These are phyloP conservation scores for Apodemia duryi DNA, from an alignment of 2,888 invertebrate species.

Conservation along the genomic window DNA sequence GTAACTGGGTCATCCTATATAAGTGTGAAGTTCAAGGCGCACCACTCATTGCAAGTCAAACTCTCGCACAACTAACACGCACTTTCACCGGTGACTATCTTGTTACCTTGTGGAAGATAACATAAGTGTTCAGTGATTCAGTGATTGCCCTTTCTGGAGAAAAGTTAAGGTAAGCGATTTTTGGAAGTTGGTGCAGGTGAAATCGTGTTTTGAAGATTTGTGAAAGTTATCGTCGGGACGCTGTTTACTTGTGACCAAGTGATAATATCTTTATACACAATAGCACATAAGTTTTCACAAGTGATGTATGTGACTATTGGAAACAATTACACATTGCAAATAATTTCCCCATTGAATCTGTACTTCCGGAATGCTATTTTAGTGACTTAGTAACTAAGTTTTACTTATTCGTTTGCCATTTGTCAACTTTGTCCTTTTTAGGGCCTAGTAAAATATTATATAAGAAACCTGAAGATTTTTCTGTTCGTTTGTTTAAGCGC, in stretches of 20 bases:
- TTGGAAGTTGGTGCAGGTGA: slow-evolving; percentile 41
- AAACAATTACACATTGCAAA: background rate
- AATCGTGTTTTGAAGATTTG: slow-evolving; percentile 35
- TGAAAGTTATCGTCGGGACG: slow-evolving; percentile 36
- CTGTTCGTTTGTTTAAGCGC: too few relatives aligned
- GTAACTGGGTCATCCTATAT: slow-evolving; percentile 90
- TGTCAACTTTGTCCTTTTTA: background rate
- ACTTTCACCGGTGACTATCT: slow-evolving; percentile 67
- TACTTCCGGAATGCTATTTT: background rate
- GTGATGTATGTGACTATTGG: slow-evolving; percentile 23
- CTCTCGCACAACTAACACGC: slow-evolving; percentile 68
- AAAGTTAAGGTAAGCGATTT: slow-evolving; percentile 58
- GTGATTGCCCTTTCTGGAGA: slow-evolving; percentile 56
- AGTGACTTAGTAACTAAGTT: background rate
- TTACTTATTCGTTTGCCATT: background rate
- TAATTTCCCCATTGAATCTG: background rate
- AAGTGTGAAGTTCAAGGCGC: slow-evolving; percentile 91
- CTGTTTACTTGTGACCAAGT: slow-evolving; percentile 24
- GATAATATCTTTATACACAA: slow-evolving; percentile 21
- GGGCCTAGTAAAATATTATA: too few relatives aligned
- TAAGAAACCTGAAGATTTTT: too few relatives aligned
- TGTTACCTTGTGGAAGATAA: slow-evolving; percentile 57
- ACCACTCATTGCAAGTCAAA: slow-evolving; percentile 80
- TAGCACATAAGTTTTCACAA: slow-evolving; percentile 35
- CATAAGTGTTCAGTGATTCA: slow-evolving; percentile 62